Evolutionary conservation across 2,888 invertebrate genomes (phyloP), one percentile per base, ranked within the genome.

Genomic region (Cotesia congregata): DNA sequence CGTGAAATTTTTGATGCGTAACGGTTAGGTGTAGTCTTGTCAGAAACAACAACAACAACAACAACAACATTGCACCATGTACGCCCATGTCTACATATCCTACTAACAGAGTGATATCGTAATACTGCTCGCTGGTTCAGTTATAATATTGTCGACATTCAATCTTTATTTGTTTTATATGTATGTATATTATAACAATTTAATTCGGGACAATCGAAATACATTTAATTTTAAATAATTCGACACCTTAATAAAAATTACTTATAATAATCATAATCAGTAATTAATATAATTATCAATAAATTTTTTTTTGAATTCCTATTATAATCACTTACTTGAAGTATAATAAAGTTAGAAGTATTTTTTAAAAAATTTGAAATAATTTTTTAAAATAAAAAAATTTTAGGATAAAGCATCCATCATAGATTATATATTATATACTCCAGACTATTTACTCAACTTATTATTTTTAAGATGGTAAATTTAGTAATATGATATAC

Each of bases 1-100:
- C 64, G 64, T 64, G 71, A 75, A 59, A 75, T 75, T 74, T 60
- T 40, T 59, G 30, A 69, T 65, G 77, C 77, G 73, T 77, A 65
- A 77, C 77, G 73, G 64, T 59, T 30, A 30, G 30, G 30, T 30
- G 30, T 30, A 30, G 50, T 50, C 7, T 50, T 7, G 12, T 7
- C 50, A 50, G 50, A 12, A 50, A 3, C 12, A 50, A 50, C 12
- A 50, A 12, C 50, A 50, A 50, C 50, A 50, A 50, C 50, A 50
- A 12, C 41, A 41, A 9, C 50, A 50, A 50, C 50, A 50, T 6
- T 30, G 30, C 50, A 69, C 40, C 69, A 59, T 40, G 70, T 69
- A 73, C 73, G 70, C 70, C 72, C 73, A 73, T 73, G 73, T 73
- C 50, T 72, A n/a, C 72, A 72, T 20, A 39, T 30, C 30, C 15